Evolutionary conservation across 2,113 vertebrate species (phyloP).

Genomic region (Amphilophus citrinellus): DNA sequence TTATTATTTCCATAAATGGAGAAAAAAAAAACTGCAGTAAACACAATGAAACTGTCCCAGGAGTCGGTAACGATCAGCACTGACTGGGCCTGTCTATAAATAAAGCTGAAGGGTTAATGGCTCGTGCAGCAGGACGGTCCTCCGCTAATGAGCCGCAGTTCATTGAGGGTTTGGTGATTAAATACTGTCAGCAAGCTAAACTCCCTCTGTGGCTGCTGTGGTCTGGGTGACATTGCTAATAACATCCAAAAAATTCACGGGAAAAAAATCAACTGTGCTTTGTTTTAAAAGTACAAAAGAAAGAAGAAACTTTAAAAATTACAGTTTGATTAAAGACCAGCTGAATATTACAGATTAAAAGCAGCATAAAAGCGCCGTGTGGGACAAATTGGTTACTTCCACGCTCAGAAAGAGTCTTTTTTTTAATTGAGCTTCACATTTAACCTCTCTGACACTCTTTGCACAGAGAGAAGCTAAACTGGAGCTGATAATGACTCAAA

Average conservation of each 20-base stretch:
- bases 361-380: neutral
- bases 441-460: neutral
- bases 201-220: neutral
- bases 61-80: neutral
- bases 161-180: conserved; percentile 9
- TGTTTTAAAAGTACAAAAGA: neutral
- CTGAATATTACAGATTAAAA: neutral
- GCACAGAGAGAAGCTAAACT: neutral
- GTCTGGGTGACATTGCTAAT: neutral
- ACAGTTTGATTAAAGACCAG: neutral
- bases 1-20: neutral
- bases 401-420: neutral
- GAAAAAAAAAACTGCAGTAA: neutral
- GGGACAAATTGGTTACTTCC: neutral
- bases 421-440: neutral
- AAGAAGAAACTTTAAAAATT: neutral
- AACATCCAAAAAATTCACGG: neutral
- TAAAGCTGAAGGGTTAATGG: conserved; percentile 35
- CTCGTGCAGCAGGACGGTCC: neutral
- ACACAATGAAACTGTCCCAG: neutral
- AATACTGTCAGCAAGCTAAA: neutral
- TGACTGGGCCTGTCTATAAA: neutral
- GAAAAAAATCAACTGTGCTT: neutral
- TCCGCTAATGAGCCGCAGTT: conserved; percentile 23
- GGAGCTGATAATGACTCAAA: neutral